Evolutionary conservation across 92 coral and sea anemone species (phyloP).

Genomic region (Ricordea florida): DNA sequence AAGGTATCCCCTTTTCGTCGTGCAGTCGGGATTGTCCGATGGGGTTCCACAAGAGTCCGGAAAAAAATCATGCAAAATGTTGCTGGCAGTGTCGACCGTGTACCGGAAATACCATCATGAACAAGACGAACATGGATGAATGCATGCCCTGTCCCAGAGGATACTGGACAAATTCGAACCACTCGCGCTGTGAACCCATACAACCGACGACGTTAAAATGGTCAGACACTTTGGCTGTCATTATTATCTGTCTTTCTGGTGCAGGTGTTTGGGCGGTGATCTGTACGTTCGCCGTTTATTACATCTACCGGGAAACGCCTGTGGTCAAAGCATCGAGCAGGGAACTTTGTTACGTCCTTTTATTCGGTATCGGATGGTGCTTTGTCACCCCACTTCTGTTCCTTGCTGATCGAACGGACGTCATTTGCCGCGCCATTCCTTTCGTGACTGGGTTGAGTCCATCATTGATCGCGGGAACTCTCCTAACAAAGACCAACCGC

Average conservation of each 20-base stretch:
- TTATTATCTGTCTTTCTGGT: slow-evolving; percentile 61
- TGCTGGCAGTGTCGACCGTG: slow-evolving; percentile 88
- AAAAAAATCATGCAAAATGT: slow-evolving; percentile 73
- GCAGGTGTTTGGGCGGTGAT: slow-evolving; percentile 55
- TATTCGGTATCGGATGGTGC: slow-evolving; percentile 82
- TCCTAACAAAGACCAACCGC: slow-evolving; percentile 86
- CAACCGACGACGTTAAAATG: slow-evolving; percentile 68
- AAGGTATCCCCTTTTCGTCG: slow-evolving; percentile 52
- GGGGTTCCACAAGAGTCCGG: slow-evolving; percentile 71
- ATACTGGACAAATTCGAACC: slow-evolving; percentile 65
- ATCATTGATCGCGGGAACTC: slow-evolving; percentile 81
- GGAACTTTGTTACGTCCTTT: slow-evolving; percentile 79
- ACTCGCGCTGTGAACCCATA: slow-evolving; percentile 72
- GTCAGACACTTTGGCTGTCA: slow-evolving; percentile 60
- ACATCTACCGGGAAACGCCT: slow-evolving; percentile 74
- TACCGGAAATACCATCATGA: slow-evolving; percentile 60
- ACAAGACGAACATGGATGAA: slow-evolving; percentile 63
- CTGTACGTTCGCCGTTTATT: slow-evolving; percentile 63
- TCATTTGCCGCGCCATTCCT: slow-evolving; percentile 62
- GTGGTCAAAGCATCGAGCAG: slow-evolving; percentile 91
- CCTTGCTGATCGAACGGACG: slow-evolving; percentile 67
- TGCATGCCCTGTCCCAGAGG: slow-evolving; percentile 78
- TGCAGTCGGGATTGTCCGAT: slow-evolving; percentile 65
- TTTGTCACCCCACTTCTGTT: slow-evolving; percentile 64
- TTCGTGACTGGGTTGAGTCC: slow-evolving; percentile 71